These are phyloP conservation scores for Echiichthys vipera DNA, from an alignment of 2,797 vertebrate species.

Conservation along the genomic window DNA sequence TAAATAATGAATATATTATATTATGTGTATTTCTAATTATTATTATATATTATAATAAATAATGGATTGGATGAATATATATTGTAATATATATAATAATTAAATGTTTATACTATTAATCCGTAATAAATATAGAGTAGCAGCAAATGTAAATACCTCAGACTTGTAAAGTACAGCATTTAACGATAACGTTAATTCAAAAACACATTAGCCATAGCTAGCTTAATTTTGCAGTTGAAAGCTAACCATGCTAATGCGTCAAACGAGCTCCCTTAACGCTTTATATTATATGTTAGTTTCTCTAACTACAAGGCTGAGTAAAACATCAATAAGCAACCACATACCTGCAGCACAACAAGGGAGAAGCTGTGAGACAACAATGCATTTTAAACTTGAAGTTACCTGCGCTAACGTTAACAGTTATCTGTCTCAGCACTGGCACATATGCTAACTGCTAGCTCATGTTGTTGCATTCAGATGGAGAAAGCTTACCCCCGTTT, in stretches of 20 bases:
- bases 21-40: too few species aligned
- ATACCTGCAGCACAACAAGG: accelerated
- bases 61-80: too few species aligned
- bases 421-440: neutral
- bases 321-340: accelerated
- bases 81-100: too few species aligned
- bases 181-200: too few species aligned
- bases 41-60: too few species aligned
- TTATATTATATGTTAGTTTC: neutral
- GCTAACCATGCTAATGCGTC: neutral
- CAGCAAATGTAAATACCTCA: neutral
- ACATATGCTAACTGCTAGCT: conserved; percentile 52
- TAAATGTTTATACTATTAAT: too few species aligned
- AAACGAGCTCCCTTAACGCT: neutral
- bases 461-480: neutral
- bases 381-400: conserved; percentile 8
- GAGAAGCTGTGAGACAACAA: neutral
- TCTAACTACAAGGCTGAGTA: too few species aligned
- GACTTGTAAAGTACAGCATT: neutral
- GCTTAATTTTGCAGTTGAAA: neutral
- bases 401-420: conserved; percentile 20
- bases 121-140: neutral
- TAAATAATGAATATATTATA: too few species aligned
- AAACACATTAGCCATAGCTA: neutral
- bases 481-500: conserved; percentile 48